Percentiles rank a stretch among this genome's conserved stretches.
These are phyloP conservation scores for Alectoris magna DNA, from an alignment of 2,797 vertebrate species.

Conservation along the genomic window DNA sequence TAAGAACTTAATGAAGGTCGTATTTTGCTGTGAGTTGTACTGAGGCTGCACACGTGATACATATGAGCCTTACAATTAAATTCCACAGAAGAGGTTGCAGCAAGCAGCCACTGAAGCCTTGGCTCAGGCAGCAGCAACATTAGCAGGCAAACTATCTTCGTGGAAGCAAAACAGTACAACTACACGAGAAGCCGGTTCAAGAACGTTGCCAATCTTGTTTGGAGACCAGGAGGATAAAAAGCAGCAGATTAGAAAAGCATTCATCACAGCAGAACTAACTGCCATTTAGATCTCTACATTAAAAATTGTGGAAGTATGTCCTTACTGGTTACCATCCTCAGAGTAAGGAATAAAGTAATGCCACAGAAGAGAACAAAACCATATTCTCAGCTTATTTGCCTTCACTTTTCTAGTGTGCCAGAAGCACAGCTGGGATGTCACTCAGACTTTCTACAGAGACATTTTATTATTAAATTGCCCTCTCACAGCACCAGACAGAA, in stretches of 20 bases:
- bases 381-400: not conserved
- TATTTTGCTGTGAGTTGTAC: not conserved
- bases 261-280: not conserved
- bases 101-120: not conserved
- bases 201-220: not conserved
- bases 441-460: not conserved
- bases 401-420: not conserved
- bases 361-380: not conserved
- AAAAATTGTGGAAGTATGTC: not conserved
- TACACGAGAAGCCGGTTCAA: not conserved
- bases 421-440: not conserved
- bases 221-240: not conserved
- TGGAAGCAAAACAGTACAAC: not conserved
- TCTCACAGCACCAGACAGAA: not conserved
- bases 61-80: rapidly evolving
- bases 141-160: not conserved
- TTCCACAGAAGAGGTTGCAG: not conserved
- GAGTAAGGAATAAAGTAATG: not conserved
- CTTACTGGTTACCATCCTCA: not conserved
- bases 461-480: not conserved
- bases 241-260: not conserved
- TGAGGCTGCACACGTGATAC: rapidly evolving
- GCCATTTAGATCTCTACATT: not conserved
- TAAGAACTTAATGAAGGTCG: not conserved
- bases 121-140: not conserved